A percentile compares a stretch with the other conserved stretches of the same genome.
phyloP scores from a whole-genome alignment of 1,140 invertebrate genomes.

The Drosophila aff. region DNA sequence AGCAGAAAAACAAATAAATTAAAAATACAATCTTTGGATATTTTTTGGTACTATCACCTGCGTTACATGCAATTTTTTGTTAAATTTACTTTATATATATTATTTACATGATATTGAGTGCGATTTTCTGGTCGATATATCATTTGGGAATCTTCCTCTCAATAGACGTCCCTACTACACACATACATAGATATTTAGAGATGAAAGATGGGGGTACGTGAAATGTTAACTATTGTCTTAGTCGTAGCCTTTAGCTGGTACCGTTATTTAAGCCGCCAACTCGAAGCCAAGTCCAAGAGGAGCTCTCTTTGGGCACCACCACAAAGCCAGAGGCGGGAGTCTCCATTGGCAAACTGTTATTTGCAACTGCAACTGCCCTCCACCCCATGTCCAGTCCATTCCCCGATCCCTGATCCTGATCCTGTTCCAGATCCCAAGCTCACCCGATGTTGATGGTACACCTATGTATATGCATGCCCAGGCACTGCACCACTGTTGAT shows the following conservation, averaged over 20 bases:
- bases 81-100: background rate
- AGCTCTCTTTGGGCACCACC: constrained; percentile 1
- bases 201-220: constrained; percentile 11
- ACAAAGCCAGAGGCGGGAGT: background rate
- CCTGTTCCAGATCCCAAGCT: background rate
- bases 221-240: constrained; percentile 62
- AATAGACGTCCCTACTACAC: background rate
- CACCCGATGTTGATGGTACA: constrained; percentile 16
- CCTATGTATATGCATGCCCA: background rate
- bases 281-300: background rate
- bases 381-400: background rate
- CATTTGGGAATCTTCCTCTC: background rate
- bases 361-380: constrained; percentile 23
- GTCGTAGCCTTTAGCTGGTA: constrained; percentile 44
- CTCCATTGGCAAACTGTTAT: constrained; percentile 43
- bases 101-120: background rate
- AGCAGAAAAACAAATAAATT: background rate
- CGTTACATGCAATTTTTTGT: background rate
- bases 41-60: background rate
- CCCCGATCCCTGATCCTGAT: background rate
- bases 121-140: background rate
- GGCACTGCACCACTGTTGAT: constrained; percentile 29
- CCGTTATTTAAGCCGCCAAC: constrained; percentile 26
- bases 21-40: background rate
- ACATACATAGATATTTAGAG: constrained; percentile 1